A percentile compares a stretch with the other conserved stretches of the same genome.
Conservation (phyloP, 37 sponge, comb jelly and placozoan genomes). For the Crambe crambe region DNA sequence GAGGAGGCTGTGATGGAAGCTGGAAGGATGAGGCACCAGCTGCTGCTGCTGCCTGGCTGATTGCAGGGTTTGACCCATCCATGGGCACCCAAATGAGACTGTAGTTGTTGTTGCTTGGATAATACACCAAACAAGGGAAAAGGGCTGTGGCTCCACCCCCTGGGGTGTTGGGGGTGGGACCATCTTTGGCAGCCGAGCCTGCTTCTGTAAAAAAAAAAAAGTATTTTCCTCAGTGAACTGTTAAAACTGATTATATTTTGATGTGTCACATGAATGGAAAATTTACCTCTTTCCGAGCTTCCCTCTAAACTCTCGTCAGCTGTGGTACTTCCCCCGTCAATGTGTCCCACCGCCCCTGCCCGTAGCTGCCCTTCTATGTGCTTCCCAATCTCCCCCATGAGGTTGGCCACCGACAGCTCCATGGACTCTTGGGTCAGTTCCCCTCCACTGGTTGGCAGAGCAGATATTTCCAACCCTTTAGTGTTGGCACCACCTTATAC, state of each 20-base stretch:
- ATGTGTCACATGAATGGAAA: too few relatives aligned
- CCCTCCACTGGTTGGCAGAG: background rate
- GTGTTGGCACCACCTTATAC: too few relatives aligned
- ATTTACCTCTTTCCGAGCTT: too few relatives aligned
- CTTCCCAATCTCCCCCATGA: slow-evolving; percentile 13
- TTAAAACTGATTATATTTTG: too few relatives aligned
- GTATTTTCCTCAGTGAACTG: too few relatives aligned
- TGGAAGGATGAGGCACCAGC: background rate
- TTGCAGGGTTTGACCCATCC: slow-evolving; percentile 47
- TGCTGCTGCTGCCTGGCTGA: slow-evolving; percentile 20
- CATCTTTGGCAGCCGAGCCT: background rate
- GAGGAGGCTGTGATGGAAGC: background rate
- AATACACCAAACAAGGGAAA: slow-evolving; percentile 68
- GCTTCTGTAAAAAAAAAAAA: too few relatives aligned
- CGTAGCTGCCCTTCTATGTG: slow-evolving; percentile 16
- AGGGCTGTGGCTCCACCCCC: slow-evolving; percentile 35
- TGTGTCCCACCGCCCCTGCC: background rate
- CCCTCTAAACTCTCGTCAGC: background rate
- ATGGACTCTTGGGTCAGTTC: background rate
- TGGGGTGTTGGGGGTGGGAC: background rate
- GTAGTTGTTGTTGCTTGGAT: slow-evolving; percentile 62
- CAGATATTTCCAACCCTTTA: background rate
- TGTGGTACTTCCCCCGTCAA: background rate
- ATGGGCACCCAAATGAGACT: slow-evolving; percentile 65
- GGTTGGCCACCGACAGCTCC: slow-evolving; percentile 11